Evolutionary conservation across 2,888 invertebrate genomes (phyloP), one percentile per base, ranked within the genome.

Genomic region (Tenthredo distinguenda): DNA sequence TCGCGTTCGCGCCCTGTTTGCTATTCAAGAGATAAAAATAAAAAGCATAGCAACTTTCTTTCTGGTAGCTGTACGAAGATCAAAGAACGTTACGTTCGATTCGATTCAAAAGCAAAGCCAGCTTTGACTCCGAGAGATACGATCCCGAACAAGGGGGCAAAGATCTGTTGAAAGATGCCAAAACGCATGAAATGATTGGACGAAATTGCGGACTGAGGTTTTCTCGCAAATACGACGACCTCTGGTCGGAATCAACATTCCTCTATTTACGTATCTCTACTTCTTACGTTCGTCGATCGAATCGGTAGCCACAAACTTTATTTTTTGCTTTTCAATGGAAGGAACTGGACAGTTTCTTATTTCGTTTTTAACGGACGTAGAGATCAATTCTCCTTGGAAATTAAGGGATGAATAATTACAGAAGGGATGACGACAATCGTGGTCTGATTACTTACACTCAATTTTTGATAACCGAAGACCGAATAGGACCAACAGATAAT

Each of bases 21-120:
- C 7, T 47, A 43, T 76, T 47, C 76, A 47, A 47, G 26, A 47
- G 47, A 43, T 37, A 76, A 76, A 43, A 47, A 76, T 21, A 76
- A 47, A 37, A 15, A 76, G 26, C 47, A 47, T 76, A 47, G 47
- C 7, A 76, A 31, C 26, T 76, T 76, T 47, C 47, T 21, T 76
- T 18, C 21, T 15, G 21, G 62, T 62, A 62, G 55, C 55, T 62
- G 34, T n/a, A 15, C 26, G 26, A 26, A 76, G 76, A 76, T 76
- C 76, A 76, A 76, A 76, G 76, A 47, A n/a, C 76, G 40, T 76
- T 76, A 76, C 43, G 37, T 76, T 76, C 40, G 76, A 47, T 76
- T 76, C 76, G 9, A 76, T 76, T 76, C 47, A 47, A 76, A 47
- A 47, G 76, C 76, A 47, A 76, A 47, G 76, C 76, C 47, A 76